Conservation (phyloP, 2,113 vertebrate species). For the Notiomystis cincta region DNA sequence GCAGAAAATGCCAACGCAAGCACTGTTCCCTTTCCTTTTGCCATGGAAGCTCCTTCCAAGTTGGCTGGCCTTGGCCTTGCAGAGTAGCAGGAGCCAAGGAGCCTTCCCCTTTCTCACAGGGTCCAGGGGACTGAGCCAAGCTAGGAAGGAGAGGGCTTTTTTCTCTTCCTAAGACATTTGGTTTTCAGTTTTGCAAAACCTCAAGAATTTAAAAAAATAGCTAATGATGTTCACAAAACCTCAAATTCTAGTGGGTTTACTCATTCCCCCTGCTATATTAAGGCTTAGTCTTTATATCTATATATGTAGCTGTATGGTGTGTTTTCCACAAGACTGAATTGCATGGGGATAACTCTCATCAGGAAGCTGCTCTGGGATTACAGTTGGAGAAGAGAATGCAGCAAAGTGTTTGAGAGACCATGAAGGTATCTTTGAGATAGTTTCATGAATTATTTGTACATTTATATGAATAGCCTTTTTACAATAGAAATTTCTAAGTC, state of each 20-base stretch:
- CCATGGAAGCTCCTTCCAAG: neutral
- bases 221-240: conserved; percentile 58
- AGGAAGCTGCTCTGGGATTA: neutral
- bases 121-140: conserved; percentile 6
- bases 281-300: neutral
- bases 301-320: neutral
- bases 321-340: neutral
- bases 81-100: neutral
- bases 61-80: conserved; percentile 6
- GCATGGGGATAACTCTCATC: neutral
- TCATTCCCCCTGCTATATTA: conserved; percentile 5
- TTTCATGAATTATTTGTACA: neutral
- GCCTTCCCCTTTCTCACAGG: conserved; percentile 28
- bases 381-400: neutral
- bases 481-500: neutral
- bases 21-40: neutral
- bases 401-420: neutral
- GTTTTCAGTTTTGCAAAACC: conserved; percentile 54
- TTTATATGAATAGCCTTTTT: neutral
- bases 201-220: conserved; percentile 44
- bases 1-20: neutral
- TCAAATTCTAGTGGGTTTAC: conserved; percentile 58
- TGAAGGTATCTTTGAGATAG: neutral
- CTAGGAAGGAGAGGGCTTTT: conserved; percentile 6
- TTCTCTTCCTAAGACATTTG: conserved; percentile 29